phyloP scores from a whole-genome alignment of 92 coral and sea anemone species.

The Plumapathes pennacea region DNA sequence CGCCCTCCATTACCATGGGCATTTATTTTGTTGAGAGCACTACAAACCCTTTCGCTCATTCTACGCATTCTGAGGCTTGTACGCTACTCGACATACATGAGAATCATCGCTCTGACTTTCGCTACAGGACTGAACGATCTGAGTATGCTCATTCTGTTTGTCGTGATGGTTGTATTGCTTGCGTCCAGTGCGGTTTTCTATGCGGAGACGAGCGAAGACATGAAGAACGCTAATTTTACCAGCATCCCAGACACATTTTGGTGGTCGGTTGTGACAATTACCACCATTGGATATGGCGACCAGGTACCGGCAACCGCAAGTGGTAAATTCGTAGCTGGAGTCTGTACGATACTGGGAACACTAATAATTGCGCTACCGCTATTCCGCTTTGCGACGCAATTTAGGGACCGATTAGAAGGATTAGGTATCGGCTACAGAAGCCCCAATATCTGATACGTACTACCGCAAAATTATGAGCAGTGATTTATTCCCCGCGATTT shows the following conservation, averaged over 20 bases:
- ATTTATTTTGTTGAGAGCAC: slow-evolving; percentile 14
- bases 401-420: slow-evolving; percentile 51
- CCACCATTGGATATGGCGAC: slow-evolving; percentile 86
- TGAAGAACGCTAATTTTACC: slow-evolving; percentile 36
- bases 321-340: slow-evolving; percentile 70
- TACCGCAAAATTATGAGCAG: too few species aligned
- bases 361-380: slow-evolving; percentile 74
- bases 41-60: slow-evolving; percentile 54
- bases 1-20: too few species aligned
- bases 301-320: slow-evolving; percentile 56
- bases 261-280: slow-evolving; percentile 84
- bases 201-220: slow-evolving; percentile 44
- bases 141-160: slow-evolving; percentile 57
- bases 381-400: slow-evolving; percentile 86
- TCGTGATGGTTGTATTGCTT: slow-evolving; percentile 51
- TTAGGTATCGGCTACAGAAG: too few species aligned
- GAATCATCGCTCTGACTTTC: slow-evolving; percentile 57
- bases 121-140: slow-evolving; percentile 68
- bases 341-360: slow-evolving; percentile 78
- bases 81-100: slow-evolving; percentile 73
- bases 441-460: too few species aligned
- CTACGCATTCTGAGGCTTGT: slow-evolving; percentile 72
- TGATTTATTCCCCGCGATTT: too few species aligned
- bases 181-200: slow-evolving; percentile 70
- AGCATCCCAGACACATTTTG: slow-evolving; percentile 86